These are phyloP conservation scores for Pteropus rufus DNA, from an alignment of 2,797 vertebrate genomes.

Conservation along the genomic window DNA sequence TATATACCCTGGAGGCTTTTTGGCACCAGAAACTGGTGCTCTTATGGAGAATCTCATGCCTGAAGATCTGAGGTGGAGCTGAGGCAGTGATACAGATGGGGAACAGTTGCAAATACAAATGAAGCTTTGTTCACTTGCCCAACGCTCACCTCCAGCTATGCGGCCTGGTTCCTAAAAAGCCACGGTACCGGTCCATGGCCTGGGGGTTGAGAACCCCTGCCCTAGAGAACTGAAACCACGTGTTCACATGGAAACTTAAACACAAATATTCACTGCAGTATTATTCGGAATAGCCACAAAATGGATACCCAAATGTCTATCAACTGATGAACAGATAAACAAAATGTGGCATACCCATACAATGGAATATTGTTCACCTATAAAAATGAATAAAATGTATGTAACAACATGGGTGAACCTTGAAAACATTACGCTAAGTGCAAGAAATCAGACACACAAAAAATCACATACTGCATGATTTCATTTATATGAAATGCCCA, in stretches of 20 bases:
- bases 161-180: no score
- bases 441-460: background rate
- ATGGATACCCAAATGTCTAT: background rate
- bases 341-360: background rate
- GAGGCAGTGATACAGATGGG: no score
- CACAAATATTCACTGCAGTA: background rate
- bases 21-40: no score
- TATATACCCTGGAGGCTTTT: background rate
- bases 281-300: background rate
- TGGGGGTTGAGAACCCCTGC: no score
- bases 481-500: background rate
- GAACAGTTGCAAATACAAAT: no score
- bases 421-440: background rate
- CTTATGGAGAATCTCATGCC: no score
- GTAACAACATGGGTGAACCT: background rate
- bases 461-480: background rate
- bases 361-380: background rate
- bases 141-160: no score
- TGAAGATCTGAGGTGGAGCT: no score
- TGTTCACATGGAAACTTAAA: slow-evolving; percentile 1
- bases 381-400: background rate
- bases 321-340: background rate
- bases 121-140: no score
- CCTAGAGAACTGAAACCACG: background rate
- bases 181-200: no score